phyloP scores from a whole-genome alignment of 2,797 vertebrate species.

The Phrynocephalus guinanensis region DNA sequence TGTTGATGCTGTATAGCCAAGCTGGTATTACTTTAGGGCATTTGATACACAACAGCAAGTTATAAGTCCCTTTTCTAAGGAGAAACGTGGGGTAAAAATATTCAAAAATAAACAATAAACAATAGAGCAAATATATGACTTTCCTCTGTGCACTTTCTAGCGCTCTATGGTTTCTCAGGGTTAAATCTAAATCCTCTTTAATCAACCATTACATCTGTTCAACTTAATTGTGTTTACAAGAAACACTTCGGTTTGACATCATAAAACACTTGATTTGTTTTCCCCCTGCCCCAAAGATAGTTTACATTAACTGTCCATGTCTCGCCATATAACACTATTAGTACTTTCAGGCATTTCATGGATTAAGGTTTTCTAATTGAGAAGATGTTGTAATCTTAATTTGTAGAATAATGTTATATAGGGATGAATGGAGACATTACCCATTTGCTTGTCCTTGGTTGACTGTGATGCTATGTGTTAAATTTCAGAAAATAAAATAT shows the following conservation, averaged over 20 bases:
- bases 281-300: neutral
- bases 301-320: neutral
- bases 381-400: neutral
- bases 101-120: too few species aligned
- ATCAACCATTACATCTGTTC: neutral
- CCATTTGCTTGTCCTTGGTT: neutral
- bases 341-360: neutral
- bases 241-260: neutral
- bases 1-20: neutral
- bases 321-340: neutral
- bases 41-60: neutral
- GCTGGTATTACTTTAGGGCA: too few species aligned
- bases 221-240: neutral
- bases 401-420: neutral
- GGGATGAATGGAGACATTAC: neutral
- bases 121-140: neutral
- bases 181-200: neutral
- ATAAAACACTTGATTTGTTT: neutral
- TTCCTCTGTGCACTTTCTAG: neutral
- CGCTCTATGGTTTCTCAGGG: neutral
- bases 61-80: neutral
- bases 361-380: neutral
- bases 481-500: too few species aligned
- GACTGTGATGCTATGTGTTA: neutral
- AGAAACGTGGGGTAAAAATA: too few species aligned